Percentiles rank a stretch among this genome's conserved stretches.
phyloP scores from a whole-genome alignment of 2,888 invertebrate species.

The Strigamia crassipes region DNA sequence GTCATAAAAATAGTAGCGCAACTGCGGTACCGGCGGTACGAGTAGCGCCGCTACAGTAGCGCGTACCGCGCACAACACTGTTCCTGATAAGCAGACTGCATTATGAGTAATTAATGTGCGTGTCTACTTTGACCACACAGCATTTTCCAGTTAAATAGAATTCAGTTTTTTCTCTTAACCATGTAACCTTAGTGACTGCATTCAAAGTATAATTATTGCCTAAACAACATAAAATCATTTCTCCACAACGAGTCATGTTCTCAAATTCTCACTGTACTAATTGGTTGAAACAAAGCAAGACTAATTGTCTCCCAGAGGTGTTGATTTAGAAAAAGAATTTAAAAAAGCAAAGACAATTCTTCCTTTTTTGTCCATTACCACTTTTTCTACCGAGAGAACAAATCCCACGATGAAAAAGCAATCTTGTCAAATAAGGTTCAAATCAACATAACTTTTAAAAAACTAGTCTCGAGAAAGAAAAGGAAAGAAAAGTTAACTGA shows the following conservation, averaged over 20 bases:
- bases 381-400: background rate
- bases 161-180: too few species aligned
- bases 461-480: background rate
- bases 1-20: too few species aligned
- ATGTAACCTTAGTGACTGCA: too few species aligned
- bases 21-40: too few species aligned
- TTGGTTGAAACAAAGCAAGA: background rate
- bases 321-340: background rate
- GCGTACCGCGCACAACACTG: too few species aligned
- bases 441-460: background rate
- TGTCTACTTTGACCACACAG: too few species aligned
- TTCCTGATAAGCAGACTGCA: too few species aligned
- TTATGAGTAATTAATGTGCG: too few species aligned
- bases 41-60: too few species aligned
- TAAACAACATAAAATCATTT: background rate
- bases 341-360: background rate
- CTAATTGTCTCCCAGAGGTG: conserved; percentile 18
- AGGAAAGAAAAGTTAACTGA: background rate
- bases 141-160: too few species aligned
- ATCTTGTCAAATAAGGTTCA: background rate
- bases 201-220: background rate
- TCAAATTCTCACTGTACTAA: background rate
- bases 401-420: background rate
- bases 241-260: background rate
- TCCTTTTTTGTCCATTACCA: conserved; percentile 19